Conservation (phyloP, 2,888 invertebrate species). For the Eumerus sabulonum region DNA sequence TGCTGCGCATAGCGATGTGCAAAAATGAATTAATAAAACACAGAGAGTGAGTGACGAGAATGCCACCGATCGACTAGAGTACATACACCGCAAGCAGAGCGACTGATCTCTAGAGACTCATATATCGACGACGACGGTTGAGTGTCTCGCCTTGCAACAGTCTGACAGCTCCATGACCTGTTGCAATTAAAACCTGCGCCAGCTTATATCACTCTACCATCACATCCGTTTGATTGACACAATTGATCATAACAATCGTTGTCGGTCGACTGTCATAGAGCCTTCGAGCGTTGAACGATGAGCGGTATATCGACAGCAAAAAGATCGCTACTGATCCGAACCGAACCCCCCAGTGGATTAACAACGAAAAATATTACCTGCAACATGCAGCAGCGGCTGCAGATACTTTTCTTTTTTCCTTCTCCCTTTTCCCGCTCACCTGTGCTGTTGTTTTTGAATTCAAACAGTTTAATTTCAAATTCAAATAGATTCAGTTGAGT, state of each 20-base stretch:
- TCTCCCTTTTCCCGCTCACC: neutral
- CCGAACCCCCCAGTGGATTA: slow-evolving; percentile 34
- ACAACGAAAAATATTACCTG: slow-evolving; percentile 27
- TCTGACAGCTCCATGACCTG: slow-evolving; percentile 67
- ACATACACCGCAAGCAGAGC: slow-evolving; percentile 28
- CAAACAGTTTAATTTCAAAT: slow-evolving; percentile 68
- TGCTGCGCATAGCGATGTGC: slow-evolving; percentile 50
- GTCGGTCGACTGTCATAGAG: neutral
- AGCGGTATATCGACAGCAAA: slow-evolving; percentile 35
- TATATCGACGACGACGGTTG: slow-evolving; percentile 48
- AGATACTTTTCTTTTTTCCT: neutral
- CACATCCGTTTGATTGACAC: slow-evolving; percentile 69
- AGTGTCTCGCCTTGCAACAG: slow-evolving; percentile 62
- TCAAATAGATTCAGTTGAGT: slow-evolving; percentile 66
- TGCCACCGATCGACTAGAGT: slow-evolving; percentile 55
- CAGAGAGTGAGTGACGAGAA: slow-evolving; percentile 65
- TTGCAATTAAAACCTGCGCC: slow-evolving; percentile 66
- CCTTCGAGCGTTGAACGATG: slow-evolving; percentile 7
- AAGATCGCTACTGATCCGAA: slow-evolving; percentile 28
- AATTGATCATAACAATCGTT: slow-evolving; percentile 68
- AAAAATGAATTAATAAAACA: slow-evolving; percentile 66
- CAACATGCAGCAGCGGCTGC: slow-evolving; percentile 11
- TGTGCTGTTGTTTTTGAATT: slow-evolving; percentile 39
- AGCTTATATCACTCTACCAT: slow-evolving; percentile 62
- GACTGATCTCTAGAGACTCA: slow-evolving; percentile 64